Conservation (phyloP, 2,113 vertebrate genomes). For the Clarias magur region DNA sequence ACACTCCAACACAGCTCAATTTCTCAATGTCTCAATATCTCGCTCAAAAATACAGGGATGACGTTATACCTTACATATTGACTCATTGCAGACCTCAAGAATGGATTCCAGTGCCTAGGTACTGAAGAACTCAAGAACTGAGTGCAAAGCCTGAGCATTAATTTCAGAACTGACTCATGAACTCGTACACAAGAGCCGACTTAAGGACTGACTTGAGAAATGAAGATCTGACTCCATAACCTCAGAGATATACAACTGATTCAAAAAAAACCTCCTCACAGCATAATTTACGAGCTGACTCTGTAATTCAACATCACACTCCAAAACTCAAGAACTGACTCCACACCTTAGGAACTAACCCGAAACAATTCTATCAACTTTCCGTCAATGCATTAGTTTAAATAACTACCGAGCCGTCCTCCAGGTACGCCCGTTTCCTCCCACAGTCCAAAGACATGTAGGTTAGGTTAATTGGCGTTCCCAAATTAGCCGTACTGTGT, state of each 20-base stretch:
- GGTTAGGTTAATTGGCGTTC: too few relatives aligned
- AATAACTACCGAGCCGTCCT: not conserved
- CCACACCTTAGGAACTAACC: not conserved
- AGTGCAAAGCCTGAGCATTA: not conserved
- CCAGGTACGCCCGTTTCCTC: too few relatives aligned
- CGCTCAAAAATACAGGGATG: too few relatives aligned
- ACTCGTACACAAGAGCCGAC: not conserved
- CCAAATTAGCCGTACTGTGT: too few relatives aligned
- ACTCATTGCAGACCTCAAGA: not conserved
- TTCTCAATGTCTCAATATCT: too few relatives aligned
- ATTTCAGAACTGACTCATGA: not conserved
- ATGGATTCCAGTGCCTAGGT: not conserved
- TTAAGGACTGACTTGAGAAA: not conserved
- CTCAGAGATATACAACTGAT: too few relatives aligned
- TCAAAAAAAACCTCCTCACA: too few relatives aligned
- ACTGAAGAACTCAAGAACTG: too few relatives aligned
- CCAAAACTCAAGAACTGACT: not conserved
- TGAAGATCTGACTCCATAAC: too few relatives aligned
- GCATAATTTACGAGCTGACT: not conserved
- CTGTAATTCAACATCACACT: not conserved
- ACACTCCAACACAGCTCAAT: too few relatives aligned
- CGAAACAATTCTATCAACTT: not conserved
- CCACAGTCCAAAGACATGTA: too few relatives aligned
- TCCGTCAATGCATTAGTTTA: not conserved
- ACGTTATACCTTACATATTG: too few relatives aligned